Evolutionary conservation across 2,797 vertebrate species (phyloP).

Genomic region (Antrozous pallidus): DNA sequence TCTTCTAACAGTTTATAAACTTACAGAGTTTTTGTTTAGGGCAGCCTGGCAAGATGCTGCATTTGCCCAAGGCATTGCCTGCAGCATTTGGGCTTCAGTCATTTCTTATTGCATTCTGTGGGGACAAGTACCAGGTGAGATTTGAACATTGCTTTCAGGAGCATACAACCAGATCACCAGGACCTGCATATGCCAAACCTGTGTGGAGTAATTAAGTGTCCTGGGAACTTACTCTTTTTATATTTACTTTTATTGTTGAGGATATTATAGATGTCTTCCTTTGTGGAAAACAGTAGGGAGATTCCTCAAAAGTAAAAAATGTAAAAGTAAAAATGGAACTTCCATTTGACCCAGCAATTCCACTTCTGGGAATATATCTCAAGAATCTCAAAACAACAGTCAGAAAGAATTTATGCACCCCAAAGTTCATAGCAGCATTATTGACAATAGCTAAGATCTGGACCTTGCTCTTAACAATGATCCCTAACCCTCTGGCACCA

Average conservation of each 20-base stretch:
- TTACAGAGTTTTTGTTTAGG: neutral
- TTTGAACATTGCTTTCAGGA: neutral
- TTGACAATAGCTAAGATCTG: no score
- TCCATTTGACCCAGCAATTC: no score
- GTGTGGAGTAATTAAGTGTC: neutral
- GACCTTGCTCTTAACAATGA: neutral
- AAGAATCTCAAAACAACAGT: no score
- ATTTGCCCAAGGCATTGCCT: neutral
- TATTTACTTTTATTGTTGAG: no score
- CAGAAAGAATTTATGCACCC: no score
- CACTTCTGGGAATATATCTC: no score
- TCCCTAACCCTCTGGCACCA: no score
- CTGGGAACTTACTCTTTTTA: neutral
- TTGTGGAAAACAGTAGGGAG: no score
- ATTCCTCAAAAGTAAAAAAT: no score
- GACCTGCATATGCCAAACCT: neutral
- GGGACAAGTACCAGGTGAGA: neutral
- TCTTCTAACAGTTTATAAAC: neutral
- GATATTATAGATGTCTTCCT: no score
- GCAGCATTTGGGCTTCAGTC: neutral
- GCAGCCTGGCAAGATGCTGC: neutral
- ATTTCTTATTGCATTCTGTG: neutral
- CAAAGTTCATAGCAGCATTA: no score
- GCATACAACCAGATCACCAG: neutral
- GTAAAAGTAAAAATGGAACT: no score